Evolutionary conservation across 2,888 invertebrate genomes (phyloP), one percentile per base, ranked within the genome.

Genomic region (Harpagoxenus sublaevis): DNA sequence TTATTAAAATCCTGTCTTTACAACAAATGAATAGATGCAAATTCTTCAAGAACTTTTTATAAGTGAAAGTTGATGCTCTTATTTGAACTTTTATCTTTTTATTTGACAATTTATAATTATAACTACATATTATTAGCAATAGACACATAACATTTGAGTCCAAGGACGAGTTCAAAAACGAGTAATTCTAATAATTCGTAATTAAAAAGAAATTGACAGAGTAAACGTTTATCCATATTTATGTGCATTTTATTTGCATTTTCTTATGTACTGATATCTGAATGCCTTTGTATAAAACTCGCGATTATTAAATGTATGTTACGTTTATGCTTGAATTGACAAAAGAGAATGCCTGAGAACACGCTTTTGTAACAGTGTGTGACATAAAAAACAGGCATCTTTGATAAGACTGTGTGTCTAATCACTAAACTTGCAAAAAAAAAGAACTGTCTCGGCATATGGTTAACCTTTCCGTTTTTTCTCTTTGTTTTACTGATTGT

Each of bases 231-330:
- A 5, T 35, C 0, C 0, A 1, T 35, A 18, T 15, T 53, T 51
- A 53, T 35, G 1, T 35, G 35, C 35, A 23, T 35, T 35, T 35
- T 35, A 35, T 35, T 35, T 35, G 3, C 5, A 2, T 51, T 35
- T 51, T 23, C 23, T 9, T n/a, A 51, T 15, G 2, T 48, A 5
- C 18, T 31, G 48, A 48, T 48, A 48, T 39, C 23, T 39, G 35
- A 71, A 15, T 35, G 51, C 35, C n/a, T 53, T 8, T n/a, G 2
- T n/a, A 71, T 9, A 71, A 51, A 51, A 15, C 51, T 51, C 35
- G 53, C 51, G 3, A 70, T 70, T 70, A 35, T 53, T 70, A 31
- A 68, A 68, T 51, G 31, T 6, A 70, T 53, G 35, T 39, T 71
- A 71, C 23, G 35, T 53, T 35, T 39, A 28, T 48, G 48, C 48